A percentile compares a stretch with the other conserved stretches of the same genome.
These are phyloP conservation scores for Amblyornis subalaris DNA, from an alignment of 2,113 vertebrate species.

Conservation along the genomic window DNA sequence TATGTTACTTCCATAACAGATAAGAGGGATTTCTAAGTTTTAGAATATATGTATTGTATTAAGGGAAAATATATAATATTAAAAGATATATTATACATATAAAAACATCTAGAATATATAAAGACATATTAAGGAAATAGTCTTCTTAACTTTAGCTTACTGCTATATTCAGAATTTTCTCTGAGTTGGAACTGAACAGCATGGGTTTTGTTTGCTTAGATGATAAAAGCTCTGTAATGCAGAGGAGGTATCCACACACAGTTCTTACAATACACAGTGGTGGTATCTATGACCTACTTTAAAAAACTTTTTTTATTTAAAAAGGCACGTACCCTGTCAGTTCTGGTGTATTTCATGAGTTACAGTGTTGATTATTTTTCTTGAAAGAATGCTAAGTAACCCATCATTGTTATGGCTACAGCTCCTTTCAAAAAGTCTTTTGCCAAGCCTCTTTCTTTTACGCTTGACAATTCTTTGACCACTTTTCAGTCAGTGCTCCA, in stretches of 20 bases:
- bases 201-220: background rate
- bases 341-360: background rate
- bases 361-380: background rate
- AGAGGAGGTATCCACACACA: background rate
- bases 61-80: background rate
- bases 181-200: background rate
- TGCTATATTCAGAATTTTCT: background rate
- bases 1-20: background rate
- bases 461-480: background rate
- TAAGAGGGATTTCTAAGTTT: background rate
- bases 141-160: background rate
- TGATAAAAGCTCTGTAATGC: background rate
- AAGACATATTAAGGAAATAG: background rate
- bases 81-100: background rate
- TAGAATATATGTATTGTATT: background rate
- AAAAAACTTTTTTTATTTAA: background rate
- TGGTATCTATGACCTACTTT: background rate
- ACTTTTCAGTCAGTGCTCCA: background rate
- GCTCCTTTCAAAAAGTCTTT: background rate
- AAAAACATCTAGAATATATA: background rate
- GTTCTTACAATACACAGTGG: background rate
- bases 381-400: background rate
- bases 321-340: fast-evolving
- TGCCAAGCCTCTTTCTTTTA: background rate
- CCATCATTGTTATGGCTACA: background rate